These are phyloP conservation scores for Brienomyrus brachyistius DNA, from an alignment of 2,113 vertebrate species.

Conservation along the genomic window DNA sequence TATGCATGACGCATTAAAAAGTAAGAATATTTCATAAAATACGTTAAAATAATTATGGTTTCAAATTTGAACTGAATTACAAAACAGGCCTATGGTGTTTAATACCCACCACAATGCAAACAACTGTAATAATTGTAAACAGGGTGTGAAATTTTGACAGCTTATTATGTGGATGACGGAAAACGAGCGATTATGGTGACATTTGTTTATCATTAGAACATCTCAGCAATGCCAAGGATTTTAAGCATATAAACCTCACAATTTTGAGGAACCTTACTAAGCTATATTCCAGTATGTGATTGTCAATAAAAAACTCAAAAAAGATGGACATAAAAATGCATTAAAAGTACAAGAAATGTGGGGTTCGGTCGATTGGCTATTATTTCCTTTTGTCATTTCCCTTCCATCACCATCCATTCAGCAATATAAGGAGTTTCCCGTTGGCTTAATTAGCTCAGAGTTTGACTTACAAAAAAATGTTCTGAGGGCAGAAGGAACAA, in stretches of 20 bases:
- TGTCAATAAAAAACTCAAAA: not conserved
- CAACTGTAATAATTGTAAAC: not conserved
- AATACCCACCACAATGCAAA: not conserved
- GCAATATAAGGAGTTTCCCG: not conserved
- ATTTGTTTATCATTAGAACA: not conserved
- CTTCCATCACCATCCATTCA: not conserved
- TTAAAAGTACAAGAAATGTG: not conserved
- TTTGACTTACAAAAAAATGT: too few relatives aligned
- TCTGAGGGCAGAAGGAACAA: too few relatives aligned
- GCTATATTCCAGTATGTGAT: not conserved
- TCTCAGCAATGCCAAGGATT: not conserved
- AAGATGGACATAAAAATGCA: not conserved
- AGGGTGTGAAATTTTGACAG: not conserved
- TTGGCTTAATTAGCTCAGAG: not conserved
- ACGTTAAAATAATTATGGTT: not conserved
- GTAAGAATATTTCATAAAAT: not conserved
- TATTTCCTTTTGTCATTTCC: not conserved
- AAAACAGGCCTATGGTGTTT: not conserved
- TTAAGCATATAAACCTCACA: not conserved
- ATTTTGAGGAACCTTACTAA: not conserved
- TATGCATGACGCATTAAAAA: not conserved
- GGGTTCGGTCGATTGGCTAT: not conserved
- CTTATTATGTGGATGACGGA: not conserved
- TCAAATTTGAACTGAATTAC: not conserved
- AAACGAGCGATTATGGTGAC: not conserved